Evolutionary conservation across 2,797 vertebrate genomes (phyloP).

Genomic region (Lepus oiostolus): DNA sequence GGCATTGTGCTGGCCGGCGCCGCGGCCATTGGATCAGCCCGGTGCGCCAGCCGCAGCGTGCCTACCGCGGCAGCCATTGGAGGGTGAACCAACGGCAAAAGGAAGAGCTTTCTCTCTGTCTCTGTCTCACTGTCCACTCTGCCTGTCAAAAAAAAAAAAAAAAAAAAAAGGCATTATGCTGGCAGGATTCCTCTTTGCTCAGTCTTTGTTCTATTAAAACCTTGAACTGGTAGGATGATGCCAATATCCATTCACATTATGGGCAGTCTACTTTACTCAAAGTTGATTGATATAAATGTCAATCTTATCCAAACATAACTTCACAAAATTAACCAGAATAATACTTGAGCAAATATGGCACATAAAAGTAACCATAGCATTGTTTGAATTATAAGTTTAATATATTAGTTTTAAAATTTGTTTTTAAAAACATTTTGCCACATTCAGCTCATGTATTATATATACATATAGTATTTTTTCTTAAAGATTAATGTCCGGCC

Average conservation of each 20-base stretch:
- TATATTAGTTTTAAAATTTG: too few relatives aligned
- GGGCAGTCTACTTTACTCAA: not conserved
- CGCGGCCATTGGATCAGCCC: too few relatives aligned
- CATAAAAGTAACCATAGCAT: not conserved
- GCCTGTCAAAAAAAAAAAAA: too few relatives aligned
- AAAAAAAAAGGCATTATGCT: not conserved
- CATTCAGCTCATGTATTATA: too few relatives aligned
- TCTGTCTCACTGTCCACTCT: too few relatives aligned
- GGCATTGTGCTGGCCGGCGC: not conserved
- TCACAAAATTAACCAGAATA: not conserved
- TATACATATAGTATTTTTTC: too few relatives aligned
- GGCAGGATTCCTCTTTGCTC: not conserved
- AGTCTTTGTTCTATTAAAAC: not conserved
- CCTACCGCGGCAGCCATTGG: too few relatives aligned
- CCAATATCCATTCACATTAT: not conserved
- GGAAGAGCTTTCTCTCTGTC: too few relatives aligned
- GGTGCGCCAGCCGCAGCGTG: too few relatives aligned
- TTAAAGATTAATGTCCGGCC: too few relatives aligned
- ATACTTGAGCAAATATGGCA: not conserved
- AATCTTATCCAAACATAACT: not conserved
- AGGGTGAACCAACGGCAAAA: too few relatives aligned
- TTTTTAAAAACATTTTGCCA: too few relatives aligned
- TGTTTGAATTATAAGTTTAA: not conserved
- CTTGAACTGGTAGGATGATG: not conserved
- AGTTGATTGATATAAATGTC: not conserved